phyloP scores from a whole-genome alignment of 1,140 invertebrate genomes.

The Physella acuta region DNA sequence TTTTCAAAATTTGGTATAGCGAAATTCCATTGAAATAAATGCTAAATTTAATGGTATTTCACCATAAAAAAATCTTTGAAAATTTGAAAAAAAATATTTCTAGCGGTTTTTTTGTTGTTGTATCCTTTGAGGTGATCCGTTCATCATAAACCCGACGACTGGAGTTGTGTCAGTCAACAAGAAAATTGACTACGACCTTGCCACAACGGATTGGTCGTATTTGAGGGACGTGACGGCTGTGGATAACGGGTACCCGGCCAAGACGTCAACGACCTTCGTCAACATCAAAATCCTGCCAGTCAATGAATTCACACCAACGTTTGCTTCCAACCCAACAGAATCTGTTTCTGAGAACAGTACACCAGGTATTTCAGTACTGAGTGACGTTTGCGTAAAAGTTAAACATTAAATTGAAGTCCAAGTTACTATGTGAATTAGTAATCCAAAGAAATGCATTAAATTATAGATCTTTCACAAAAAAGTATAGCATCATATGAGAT shows the following conservation, averaged over 20 bases:
- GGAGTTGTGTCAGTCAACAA: neutral
- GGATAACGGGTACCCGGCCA: neutral
- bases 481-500: neutral
- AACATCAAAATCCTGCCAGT: conserved; percentile 5
- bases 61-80: neutral
- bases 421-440: neutral
- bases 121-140: neutral
- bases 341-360: neutral
- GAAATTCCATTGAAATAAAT: neutral
- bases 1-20: too few species aligned
- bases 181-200: conserved; percentile 5
- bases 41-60: neutral
- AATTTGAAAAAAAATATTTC: neutral
- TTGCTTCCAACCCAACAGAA: neutral
- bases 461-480: neutral
- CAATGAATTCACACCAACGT: conserved; percentile 17
- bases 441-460: neutral
- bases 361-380: conserved; percentile 1
- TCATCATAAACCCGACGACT: neutral
- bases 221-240: conserved; percentile 3
- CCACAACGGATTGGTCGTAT: neutral
- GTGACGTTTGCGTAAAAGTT: neutral
- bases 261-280: conserved; percentile 16
- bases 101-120: neutral
- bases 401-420: neutral